Evolutionary conservation across 2,113 vertebrate species (phyloP), one percentile per base, ranked within the genome.

Genomic region (Neodon shergylaensis): DNA sequence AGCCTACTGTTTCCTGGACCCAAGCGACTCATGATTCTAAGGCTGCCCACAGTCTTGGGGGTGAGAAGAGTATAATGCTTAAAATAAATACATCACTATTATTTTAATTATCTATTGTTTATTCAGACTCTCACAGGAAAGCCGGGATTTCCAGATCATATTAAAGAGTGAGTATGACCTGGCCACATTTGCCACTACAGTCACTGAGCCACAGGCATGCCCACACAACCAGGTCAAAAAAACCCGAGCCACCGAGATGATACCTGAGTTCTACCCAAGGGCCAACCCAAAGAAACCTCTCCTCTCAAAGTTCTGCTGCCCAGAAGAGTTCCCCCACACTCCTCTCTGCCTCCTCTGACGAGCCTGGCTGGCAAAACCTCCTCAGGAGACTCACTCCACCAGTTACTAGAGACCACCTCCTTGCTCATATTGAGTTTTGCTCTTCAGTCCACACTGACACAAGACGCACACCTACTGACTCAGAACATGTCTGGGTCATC

Each of bases 211-310:
- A 28, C 52, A 22, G 73, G 31, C 28, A 24, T 11, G 77, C 36
- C 61, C 31, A 36, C 5, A 7, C 2, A 2, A 21, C 65, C 36
- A 31, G 8, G 10, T 11, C 2, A 10, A 47, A n/a, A 22, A 0
- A 8, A 5, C 44, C 16, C 39, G 21, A 65, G 31, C 5, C 5
- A 3, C 11, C 12, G 33, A 54, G 16, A 11, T 5, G 26, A 74
- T 52, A 22, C 10, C 17, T 44, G 33, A 16, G 13, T 42, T 85
- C 95, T 9, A 73, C 16, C 52, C 22, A 47, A 91, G 73, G 68
- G 61, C 16, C 39, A 73, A 36, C 31, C 52, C 21, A 14, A 28
- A 0, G 52, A 66, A 36, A n/a, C 31, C 73, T 44, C 68, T 85
- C n/a, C 49, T 74, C 42, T 73, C 90, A 47, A 14, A 52, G 76